These are phyloP conservation scores for Microcebus murinus DNA, from an alignment of 2,113 vertebrate species.

Conservation along the genomic window DNA sequence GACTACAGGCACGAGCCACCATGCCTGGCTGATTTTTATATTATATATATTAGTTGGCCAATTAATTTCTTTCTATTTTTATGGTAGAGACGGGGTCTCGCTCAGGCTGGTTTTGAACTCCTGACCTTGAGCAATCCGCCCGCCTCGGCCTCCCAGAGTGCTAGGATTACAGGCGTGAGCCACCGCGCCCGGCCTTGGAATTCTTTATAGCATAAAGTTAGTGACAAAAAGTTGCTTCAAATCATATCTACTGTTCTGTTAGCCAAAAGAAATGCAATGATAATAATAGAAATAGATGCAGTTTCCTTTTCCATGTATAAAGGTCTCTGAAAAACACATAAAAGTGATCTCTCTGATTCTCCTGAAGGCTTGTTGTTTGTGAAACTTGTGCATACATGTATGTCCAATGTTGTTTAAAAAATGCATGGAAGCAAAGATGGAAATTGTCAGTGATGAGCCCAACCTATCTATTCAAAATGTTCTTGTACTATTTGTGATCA, in stretches of 20 bases:
- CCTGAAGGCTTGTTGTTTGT: background rate
- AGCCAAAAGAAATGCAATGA: constrained; percentile 35
- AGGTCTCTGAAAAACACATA: background rate
- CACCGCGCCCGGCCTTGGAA: background rate
- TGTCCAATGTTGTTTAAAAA: background rate
- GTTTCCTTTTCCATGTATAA: background rate
- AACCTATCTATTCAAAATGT: background rate
- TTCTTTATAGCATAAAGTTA: constrained; percentile 40
- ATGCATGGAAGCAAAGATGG: background rate
- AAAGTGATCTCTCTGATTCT: background rate
- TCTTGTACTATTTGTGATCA: constrained; percentile 75
- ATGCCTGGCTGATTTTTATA: too few species aligned
- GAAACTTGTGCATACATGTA: background rate
- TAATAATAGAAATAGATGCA: background rate
- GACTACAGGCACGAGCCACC: too few species aligned
- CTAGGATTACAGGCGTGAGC: too few species aligned
- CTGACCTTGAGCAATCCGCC: too few species aligned
- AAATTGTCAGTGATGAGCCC: background rate
- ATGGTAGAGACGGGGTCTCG: too few species aligned
- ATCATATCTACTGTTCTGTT: background rate
- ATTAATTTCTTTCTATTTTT: too few species aligned
- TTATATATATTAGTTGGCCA: too few species aligned
- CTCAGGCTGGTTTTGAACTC: too few species aligned
- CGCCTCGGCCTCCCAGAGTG: too few species aligned
- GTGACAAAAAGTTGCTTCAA: constrained; percentile 33